Base-by-base conservation (phyloP, 2,888 invertebrate species). In the Dolichomitus sp. region DNA sequence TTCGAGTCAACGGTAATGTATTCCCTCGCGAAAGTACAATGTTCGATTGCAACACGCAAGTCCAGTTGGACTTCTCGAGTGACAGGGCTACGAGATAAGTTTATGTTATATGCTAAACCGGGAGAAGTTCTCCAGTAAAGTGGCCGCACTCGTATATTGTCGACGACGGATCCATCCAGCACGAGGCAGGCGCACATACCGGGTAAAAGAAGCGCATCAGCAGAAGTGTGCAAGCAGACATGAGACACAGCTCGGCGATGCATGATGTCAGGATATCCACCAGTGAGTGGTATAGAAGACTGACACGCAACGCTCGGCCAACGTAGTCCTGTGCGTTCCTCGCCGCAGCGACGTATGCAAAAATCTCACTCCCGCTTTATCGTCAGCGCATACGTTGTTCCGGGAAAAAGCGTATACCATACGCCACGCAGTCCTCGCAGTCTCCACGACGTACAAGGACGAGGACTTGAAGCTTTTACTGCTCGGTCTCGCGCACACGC, bases 361-460 rank as follows among this genome's bases (percentile, higher is more conserved):
- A 86, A 86, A 77, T 83, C 57, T 80, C 66, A 76, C 54, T 75
- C 63, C 65, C 54, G 48, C 50, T 78, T 74, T 79, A 79, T 79
- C 79, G 70, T 42, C 45, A 37, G 59, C 66, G 37, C 76, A 73
- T 76, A 76, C 80, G 72, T 37, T 72, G 72, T 83, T 83, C 69
- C 77, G 63, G 69, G 69, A 81, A 80, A 68, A 74, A 66, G 45
- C 52, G 17, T 65, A 73, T 42, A 37, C 27, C 27, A 42, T 65
- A 54, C 12, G 50, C 48, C 27, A 59, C 68, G 45, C 59, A 54
- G 40, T 42, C 33, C 33, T 40, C 50, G 50, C 61, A 45, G 37
- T 65, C 63, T 65, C 48, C n/a, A 12, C 40, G 54, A 52, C 78
- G 48, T 63, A 30, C 65, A 17, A 40, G 23, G 61, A 70, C 40